Evolutionary conservation across 2,797 vertebrate species (phyloP), one percentile per base, ranked within the genome.

Genomic region (Oryzias dopingdopingensis): DNA sequence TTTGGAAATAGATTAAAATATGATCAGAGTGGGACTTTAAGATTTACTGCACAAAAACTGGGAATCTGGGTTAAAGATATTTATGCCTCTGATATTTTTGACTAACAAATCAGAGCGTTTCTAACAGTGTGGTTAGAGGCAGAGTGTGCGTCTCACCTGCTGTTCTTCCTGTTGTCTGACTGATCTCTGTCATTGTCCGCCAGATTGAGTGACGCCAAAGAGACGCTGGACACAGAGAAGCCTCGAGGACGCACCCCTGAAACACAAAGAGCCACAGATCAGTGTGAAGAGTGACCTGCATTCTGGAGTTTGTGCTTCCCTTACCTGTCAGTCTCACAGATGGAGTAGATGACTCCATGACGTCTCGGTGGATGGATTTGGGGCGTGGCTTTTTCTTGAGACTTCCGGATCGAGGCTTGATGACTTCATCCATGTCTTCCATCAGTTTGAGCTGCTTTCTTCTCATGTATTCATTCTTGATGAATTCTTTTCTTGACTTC

Each of bases 351-450:
- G 94, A 93, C 72, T 98, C 97, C 67, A 94, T 70, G 20, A 95
- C 92, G 54, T 98, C 96, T 76, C 97, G 91, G 82, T 99, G 96
- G 82, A 99, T 95, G 67, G 97, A 98, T 67, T 97, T 99, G 20
- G 96, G 97, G 14, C 96, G 92, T 10, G 91, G 93, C 65, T 96
- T 98, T 83, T 96, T 97, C 71, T 95, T 97, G 58, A 92, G 84
- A 43, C 88, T 91, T 51, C 94, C 92, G 8, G 92, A 85, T 4
- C 96, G 94, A 42, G 94, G 93, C 67, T 94, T 97, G 79, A 98
- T 93, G 29, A 98, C 91, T 2, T 90, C 90, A 29, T 97, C 92
- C 97, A 98, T 98, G 65, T 97, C 96, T 49, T 95, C 92, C 94
- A 98, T 96, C 40, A 98, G 92, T 74, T 96, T 98, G 8, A 98